Conservation (phyloP, 2,888 invertebrate genomes). For the Pristionchus fissidentatus region DNA sequence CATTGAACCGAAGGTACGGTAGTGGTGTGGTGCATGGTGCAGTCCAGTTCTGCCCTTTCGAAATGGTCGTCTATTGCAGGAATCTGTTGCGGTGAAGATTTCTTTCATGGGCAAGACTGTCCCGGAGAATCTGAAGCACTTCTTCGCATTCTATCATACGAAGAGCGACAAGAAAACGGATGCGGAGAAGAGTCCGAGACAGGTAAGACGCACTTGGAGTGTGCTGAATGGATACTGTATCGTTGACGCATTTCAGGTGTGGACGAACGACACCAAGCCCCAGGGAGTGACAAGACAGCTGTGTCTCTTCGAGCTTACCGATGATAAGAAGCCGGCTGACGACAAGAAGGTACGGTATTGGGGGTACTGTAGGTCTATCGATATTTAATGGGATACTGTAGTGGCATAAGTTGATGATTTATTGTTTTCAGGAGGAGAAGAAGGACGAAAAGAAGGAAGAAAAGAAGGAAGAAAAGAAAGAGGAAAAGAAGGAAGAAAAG, state of each 20-base stretch:
- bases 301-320: conserved; percentile 45
- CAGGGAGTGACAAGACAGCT: conserved; percentile 56
- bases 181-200: conserved; percentile 16
- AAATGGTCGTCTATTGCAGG: conserved; percentile 35
- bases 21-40: no score
- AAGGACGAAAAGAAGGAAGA: not conserved
- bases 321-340: conserved; percentile 14
- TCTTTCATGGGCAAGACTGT: conserved; percentile 49
- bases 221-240: not conserved
- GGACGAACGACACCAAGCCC: conserved; percentile 53
- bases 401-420: not conserved
- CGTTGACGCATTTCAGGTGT: conserved; percentile 45
- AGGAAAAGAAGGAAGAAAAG: not conserved
- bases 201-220: conserved; percentile 6
- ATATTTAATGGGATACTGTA: not conserved
- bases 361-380: not conserved
- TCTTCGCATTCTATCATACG: conserved; percentile 57
- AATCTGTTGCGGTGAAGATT: conserved; percentile 52
- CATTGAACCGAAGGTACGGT: conserved; percentile 33
- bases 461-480: conserved; percentile 14
- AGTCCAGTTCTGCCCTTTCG: not conserved
- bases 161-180: conserved; percentile 50
- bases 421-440: not conserved
- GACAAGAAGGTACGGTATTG: not conserved
- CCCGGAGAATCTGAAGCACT: conserved; percentile 52